Evolutionary conservation across 2,113 vertebrate genomes (phyloP), one percentile per base, ranked within the genome.

Genomic region (Coryphaenoides rupestris): DNA sequence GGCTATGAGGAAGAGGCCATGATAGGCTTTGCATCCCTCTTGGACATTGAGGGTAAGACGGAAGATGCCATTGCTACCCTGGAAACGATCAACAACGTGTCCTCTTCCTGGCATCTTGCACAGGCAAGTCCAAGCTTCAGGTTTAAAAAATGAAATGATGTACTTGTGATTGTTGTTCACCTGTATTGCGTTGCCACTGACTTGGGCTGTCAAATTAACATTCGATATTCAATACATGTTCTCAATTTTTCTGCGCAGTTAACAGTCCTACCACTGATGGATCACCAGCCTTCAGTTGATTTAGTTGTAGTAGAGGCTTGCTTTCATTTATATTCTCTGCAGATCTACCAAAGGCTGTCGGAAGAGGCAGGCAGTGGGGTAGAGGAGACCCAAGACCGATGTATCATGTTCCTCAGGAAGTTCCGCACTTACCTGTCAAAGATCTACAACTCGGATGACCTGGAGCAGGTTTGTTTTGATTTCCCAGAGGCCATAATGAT

Each of bases 281-380:
- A 40, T 40, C 33, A 40, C 7, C 33, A 12, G 33, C 47, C 16
- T 17, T n/a, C 9, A 9, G 10, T 21, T 3, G 47, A 55, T 58
- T 57, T 1, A 28, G 5, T 66, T 40, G 53, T 52, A 2, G 53
- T 5, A 46, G 9, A 21, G 3, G 54, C 26, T 49, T 23, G 19
- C 23, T 75, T 9, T 45, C 33, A 9, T 19, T 28, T 15, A 58
- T 66, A 26, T 53, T 69, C 12, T 56, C 55, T 50, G 15, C 77
- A 98, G 97, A 95, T 98, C 76, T 98, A 94, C 77, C 94, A 95
- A 68, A 92, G 95, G 58, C 92, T 96, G 69, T 94, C 95, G 60
- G 95, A 98, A 76, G 95, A 97, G 62, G 89, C 93, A 65, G 94
- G 92, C 74, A 95, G 89, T 79, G 86, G 91, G 0, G 90, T 96